Percentiles rank a stretch among this genome's conserved stretches.
Conservation (phyloP, 2,113 vertebrate species). For the Mus spicilegus region DNA sequence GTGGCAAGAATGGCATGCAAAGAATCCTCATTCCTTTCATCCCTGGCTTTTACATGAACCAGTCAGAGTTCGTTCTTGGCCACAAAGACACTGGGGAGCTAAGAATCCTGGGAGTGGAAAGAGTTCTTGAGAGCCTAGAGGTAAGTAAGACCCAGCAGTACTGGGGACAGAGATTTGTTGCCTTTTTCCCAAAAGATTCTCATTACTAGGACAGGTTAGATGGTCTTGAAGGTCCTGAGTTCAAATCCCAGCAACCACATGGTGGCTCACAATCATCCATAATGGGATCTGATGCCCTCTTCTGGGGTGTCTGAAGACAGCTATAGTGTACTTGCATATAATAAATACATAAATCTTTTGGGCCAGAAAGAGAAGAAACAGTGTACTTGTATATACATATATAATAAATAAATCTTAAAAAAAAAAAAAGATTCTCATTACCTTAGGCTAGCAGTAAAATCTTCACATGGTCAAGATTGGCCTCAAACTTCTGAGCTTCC, state of each 20-base stretch:
- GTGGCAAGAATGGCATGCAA: slow-evolving; percentile 55
- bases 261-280: no score
- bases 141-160: slow-evolving; percentile 67
- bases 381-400: no score
- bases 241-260: no score
- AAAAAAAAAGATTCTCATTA: neutral
- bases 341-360: no score
- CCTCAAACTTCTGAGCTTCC: neutral
- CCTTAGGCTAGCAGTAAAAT: neutral
- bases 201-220: no score
- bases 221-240: no score
- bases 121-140: slow-evolving; percentile 81
- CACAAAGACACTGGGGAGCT: slow-evolving; percentile 62
- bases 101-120: slow-evolving; percentile 75
- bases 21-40: slow-evolving; percentile 81
- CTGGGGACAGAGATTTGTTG: neutral
- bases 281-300: no score
- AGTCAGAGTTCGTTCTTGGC: slow-evolving; percentile 80
- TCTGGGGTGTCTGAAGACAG: no score
- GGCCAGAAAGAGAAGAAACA: no score
- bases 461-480: no score
- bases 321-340: no score
- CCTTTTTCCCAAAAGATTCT: neutral
- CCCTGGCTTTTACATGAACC: slow-evolving; percentile 84
- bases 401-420: no score